phyloP scores from a whole-genome alignment of 2,888 invertebrate genomes.

The Kryphioiulus occultus region DNA sequence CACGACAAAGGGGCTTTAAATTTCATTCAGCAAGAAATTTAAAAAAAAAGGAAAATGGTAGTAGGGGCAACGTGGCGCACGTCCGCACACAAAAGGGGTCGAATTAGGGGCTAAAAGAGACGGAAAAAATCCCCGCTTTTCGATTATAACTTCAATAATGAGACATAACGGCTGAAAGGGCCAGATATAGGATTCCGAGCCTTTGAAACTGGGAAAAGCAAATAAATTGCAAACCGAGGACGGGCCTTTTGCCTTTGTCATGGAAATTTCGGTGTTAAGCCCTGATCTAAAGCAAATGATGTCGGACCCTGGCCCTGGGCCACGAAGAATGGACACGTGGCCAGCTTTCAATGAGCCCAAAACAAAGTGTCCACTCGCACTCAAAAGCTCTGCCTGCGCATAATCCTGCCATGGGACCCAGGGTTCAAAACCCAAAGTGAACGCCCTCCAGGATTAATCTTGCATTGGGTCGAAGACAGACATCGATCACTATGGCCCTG shows the following conservation, averaged over 20 bases:
- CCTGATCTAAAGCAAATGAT: not conserved
- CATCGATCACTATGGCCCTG: not conserved
- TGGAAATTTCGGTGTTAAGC: not conserved
- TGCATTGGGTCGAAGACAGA: not conserved
- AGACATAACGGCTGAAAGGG: constrained; percentile 14
- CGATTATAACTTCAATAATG: constrained; percentile 10
- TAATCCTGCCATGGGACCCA: not conserved
- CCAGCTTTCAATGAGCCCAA: not conserved
- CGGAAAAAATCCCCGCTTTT: not conserved
- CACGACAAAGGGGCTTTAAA: constrained; percentile 14
- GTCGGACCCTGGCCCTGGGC: not conserved
- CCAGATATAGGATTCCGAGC: not conserved
- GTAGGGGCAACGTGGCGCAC: not conserved
- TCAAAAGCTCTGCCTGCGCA: constrained; percentile 13
- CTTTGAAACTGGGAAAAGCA: not conserved
- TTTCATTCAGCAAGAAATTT: not conserved
- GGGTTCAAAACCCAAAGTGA: not conserved
- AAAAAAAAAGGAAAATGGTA: not conserved
- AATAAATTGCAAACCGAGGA: not conserved
- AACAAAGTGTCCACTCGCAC: not conserved
- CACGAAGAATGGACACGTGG: constrained; percentile 1
- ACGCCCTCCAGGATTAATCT: not conserved
- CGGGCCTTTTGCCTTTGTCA: not conserved
- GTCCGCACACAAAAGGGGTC: not conserved
- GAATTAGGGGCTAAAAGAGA: not conserved